Base-by-base conservation (phyloP, 2,113 vertebrate genomes). In the Cairina moschata region DNA sequence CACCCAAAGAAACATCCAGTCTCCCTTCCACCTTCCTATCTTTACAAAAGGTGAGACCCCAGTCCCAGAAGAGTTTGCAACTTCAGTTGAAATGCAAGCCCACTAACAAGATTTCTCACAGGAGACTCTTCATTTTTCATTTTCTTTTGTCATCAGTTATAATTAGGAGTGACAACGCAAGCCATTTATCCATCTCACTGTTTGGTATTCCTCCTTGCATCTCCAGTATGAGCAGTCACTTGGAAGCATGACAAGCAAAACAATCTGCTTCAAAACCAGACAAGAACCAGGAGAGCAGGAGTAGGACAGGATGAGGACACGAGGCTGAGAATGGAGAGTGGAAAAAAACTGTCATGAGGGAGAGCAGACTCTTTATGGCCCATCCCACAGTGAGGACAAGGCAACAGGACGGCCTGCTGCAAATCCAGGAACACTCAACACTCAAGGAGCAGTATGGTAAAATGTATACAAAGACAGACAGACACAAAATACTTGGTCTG, bases 241-340 rank as follows among this genome's bases (percentile, higher is more conserved):
- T 92, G 92, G 95, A 96, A 88, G 44, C 88, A 38, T 63, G 78
- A 96, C 92, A 96, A 96, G 62, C 83, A 92, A 90, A 96, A 97
- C 87, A 96, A 92, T 96, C 93, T 96, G 93, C 69, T 91, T 92
- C 79, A 92, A 93, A 88, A 75, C 14, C 42, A 95, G 80, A 82
- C 40, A 90, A 95, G 74, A 94, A 83, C 34, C 83, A 95, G 69
- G 76, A 93, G 34, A 84, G 56, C 68, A 80, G 29, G 55, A 88
- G 34, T 3, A 83, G 23, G 76, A 94, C 67, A 78, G 32, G 59
- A 91, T 86, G 75, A 94, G 90, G 74, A 94, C 32, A 72, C 22
- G 59, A 84, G 84, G 83, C 21, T 67, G 48, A 7, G 73, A 82
- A 62, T 78, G 71, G 14, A 78, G 31, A 29, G n/a, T 81, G 73